These are phyloP conservation scores for Falcunculus frontatus DNA, from an alignment of 2,113 vertebrate genomes.

Conservation along the genomic window DNA sequence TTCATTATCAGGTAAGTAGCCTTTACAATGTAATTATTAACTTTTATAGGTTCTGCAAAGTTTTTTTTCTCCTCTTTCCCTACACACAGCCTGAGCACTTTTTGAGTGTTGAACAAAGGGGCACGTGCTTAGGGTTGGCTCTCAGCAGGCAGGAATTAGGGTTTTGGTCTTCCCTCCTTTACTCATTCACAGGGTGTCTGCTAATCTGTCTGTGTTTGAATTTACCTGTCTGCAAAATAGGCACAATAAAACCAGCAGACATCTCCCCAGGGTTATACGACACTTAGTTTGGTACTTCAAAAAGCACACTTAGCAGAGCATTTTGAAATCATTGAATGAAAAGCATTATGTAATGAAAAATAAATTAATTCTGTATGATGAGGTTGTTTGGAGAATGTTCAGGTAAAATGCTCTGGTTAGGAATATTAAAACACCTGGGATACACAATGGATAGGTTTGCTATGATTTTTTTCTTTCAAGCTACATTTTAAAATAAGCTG, in stretches of 20 bases:
- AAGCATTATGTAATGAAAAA: slow-evolving; percentile 39
- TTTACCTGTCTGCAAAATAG: slow-evolving; percentile 28
- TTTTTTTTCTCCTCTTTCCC: neutral
- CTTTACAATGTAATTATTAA: slow-evolving; percentile 36
- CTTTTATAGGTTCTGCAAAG: slow-evolving; percentile 10
- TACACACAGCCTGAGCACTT: neutral
- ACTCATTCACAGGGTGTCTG: neutral
- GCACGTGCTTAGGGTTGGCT: neutral
- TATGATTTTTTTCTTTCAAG: neutral
- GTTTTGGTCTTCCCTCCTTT: neutral
- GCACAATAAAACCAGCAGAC: slow-evolving; percentile 3
- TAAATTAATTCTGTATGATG: slow-evolving; percentile 9
- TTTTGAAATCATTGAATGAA: slow-evolving; percentile 36
- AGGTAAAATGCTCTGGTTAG: neutral
- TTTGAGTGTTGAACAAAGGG: neutral
- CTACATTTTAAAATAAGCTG: neutral
- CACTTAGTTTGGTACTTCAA: slow-evolving; percentile 22
- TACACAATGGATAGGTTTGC: neutral
- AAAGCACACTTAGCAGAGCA: neutral
- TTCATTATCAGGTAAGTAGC: neutral
- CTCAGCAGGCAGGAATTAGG: neutral
- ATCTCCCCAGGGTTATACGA: slow-evolving; percentile 1
- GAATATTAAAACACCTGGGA: neutral
- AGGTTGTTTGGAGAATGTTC: slow-evolving; percentile 17
- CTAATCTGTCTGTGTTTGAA: neutral